Evolutionary conservation across 1,140 invertebrate genomes (phyloP), one percentile per base, ranked within the genome.

Genomic region (Anoplolepis gracilipes): DNA sequence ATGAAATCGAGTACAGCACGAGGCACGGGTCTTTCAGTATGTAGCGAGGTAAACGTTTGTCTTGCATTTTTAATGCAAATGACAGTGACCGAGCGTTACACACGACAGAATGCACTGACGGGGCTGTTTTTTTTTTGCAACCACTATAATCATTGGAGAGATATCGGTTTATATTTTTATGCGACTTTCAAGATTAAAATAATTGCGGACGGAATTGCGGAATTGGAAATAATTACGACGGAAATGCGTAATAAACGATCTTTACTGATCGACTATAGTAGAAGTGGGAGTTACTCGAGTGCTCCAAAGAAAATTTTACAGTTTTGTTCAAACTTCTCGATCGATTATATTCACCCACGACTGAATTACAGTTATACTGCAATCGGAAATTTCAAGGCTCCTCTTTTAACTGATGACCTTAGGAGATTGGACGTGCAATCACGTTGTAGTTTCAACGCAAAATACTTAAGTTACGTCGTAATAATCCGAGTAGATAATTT

Each of bases 51-150:
- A 2, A 49, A 70, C 42, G 10, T 72, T 33, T 55, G 11, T 19
- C 19, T 53, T 72, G 10, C 69, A 72, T 72, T 72, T 81, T 86
- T 87, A 81, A 85, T 25, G n/a, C 3, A 79, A 72, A 73, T 70
- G 70, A 81, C 33, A 33, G 33, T 1, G 30, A 10, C 3, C 42
- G 19, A 46, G 28, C 61, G 22, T 69, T 69, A 1, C 30, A 16
- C 0, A 42, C 22, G n/a, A 46, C n/a, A 25, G n/a, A 6, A n/a
- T 49, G 13, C 30, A 57, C n/a, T 7, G 36, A 8, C 19, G 6
- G 19, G n/a, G 30, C n/a, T 55, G 13, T 55, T 33, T 19, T 55
- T 33, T 19, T 59, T 39, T 70, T 39, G 13, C 6, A 57, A 42
- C 3, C 36, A 22, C 7, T 19, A 13, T 33, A 81, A 81, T 81